phyloP scores from a whole-genome alignment of 2,888 invertebrate species.

The Saturnia japonica region DNA sequence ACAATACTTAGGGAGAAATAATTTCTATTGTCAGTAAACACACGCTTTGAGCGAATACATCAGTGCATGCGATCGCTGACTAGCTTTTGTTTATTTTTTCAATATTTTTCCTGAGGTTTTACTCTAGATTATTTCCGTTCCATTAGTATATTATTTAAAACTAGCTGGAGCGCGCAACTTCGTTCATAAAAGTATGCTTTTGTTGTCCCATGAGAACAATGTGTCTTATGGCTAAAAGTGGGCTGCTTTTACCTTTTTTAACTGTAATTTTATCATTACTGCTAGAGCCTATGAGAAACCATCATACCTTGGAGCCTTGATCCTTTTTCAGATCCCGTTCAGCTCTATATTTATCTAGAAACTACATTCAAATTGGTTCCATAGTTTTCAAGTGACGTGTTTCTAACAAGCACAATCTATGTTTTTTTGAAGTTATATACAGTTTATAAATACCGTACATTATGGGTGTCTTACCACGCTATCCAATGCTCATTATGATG shows the following conservation, averaged over 20 bases:
- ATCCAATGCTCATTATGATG: background rate
- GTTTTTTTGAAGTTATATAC: background rate
- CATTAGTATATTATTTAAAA: background rate
- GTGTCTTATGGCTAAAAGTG: background rate
- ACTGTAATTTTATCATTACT: too few relatives aligned
- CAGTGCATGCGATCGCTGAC: constrained; percentile 39
- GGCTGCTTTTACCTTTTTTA: background rate
- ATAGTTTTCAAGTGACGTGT: background rate
- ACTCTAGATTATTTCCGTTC: background rate
- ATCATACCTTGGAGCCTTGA: background rate
- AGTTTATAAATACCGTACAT: background rate
- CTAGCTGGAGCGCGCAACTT: background rate
- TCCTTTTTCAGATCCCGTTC: background rate
- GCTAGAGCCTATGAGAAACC: background rate
- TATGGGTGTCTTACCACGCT: background rate
- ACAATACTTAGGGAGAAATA: constrained; percentile 72
- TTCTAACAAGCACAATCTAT: background rate
- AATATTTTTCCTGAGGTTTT: constrained; percentile 31
- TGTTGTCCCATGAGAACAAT: background rate
- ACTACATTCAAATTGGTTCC: background rate
- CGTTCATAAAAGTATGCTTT: background rate
- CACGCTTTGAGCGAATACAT: constrained; percentile 58
- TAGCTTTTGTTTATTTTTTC: constrained; percentile 57
- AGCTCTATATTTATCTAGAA: background rate
- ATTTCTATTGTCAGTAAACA: constrained; percentile 75